Percentiles rank a stretch among this genome's conserved stretches.
These are phyloP conservation scores for Nebria brevicollis DNA, from an alignment of 2,888 invertebrate species.

Conservation along the genomic window DNA sequence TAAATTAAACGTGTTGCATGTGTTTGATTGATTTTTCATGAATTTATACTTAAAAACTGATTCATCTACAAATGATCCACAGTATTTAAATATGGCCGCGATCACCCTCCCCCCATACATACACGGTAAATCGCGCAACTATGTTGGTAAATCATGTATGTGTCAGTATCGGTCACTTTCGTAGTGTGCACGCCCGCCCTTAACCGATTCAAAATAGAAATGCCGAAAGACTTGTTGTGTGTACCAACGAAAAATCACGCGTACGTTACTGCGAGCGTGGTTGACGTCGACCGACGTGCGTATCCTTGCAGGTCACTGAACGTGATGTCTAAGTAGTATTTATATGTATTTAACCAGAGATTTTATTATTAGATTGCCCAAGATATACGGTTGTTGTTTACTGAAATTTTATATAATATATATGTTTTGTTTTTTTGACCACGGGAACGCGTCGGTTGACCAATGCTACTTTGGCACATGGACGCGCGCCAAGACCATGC, in stretches of 20 bases:
- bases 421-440: constrained; percentile 45
- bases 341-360: constrained; percentile 48
- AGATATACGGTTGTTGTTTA: constrained; percentile 47
- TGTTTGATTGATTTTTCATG: neutral
- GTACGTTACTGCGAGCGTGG: constrained; percentile 29
- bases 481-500: constrained; percentile 40
- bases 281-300: constrained; percentile 28
- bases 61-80: neutral
- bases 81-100: constrained; percentile 1
- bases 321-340: constrained; percentile 46
- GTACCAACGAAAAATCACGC: neutral
- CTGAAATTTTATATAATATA: constrained; percentile 46
- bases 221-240: neutral
- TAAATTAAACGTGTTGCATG: neutral
- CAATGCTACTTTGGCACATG: neutral
- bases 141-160: neutral
- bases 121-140: neutral
- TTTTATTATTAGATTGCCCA: constrained; percentile 47
- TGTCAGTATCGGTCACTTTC: constrained; percentile 20
- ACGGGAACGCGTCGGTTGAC: constrained; percentile 6
- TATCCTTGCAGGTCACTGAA: constrained; percentile 16
- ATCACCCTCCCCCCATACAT: neutral
- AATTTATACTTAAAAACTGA: neutral
- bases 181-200: constrained; percentile 23
- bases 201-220: neutral